phyloP scores from a whole-genome alignment of 2,797 vertebrate species.

The Fistularia commersonii region DNA sequence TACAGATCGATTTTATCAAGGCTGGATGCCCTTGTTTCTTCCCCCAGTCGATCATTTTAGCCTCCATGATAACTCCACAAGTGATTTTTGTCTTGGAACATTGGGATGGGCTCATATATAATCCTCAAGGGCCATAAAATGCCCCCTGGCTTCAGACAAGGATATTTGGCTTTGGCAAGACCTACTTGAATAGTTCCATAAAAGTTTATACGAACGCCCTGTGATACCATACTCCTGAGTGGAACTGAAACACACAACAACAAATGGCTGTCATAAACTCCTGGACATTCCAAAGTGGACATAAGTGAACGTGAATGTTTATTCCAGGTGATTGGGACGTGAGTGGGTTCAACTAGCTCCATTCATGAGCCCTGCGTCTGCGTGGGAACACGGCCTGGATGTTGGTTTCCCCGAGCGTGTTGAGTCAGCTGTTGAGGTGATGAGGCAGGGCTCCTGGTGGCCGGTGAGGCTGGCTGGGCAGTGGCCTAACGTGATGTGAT shows the following conservation, averaged over 20 bases:
- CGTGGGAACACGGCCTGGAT: constrained; percentile 40
- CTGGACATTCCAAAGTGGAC: constrained; percentile 10
- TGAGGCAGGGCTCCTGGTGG: constrained; percentile 74
- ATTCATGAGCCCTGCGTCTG: constrained; percentile 39
- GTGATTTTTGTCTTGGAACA: constrained; percentile 5
- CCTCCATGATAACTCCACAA: constrained; percentile 2
- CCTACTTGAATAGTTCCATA: not conserved
- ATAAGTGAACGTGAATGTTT: constrained; percentile 34
- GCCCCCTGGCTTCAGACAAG: not conserved
- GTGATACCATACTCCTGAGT: not conserved
- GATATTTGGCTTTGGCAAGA: constrained; percentile 1
- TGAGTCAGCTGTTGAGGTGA: constrained; percentile 60
- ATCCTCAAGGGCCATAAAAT: constrained; percentile 14
- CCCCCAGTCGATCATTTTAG: constrained; percentile 7
- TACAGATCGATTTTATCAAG: constrained; percentile 5
- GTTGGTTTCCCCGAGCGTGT: constrained; percentile 43
- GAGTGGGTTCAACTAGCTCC: constrained; percentile 20
- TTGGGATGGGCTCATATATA: constrained; percentile 22
- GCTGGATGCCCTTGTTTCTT: constrained; percentile 1
- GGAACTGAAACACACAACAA: not conserved
- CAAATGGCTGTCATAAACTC: constrained; percentile 28
- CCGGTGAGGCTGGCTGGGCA: constrained; percentile 72
- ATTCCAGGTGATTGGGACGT: constrained; percentile 33
- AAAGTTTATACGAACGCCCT: not conserved
- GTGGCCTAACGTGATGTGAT: constrained; percentile 86